Conservation (phyloP, 2,113 vertebrate species). For the Rousettus leschenaultii region DNA sequence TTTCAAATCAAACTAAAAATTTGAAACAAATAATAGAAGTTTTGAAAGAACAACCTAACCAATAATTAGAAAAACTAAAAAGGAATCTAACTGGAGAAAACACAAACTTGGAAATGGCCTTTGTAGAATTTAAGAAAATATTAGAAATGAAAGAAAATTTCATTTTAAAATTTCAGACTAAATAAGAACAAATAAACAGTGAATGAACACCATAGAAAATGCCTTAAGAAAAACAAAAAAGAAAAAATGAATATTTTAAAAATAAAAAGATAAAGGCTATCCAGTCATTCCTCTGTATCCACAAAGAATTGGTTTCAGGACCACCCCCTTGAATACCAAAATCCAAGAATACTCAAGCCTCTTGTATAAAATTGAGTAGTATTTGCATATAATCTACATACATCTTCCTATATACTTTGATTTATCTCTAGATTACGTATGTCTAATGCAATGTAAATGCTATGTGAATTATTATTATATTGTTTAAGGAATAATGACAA, state of each 20-base stretch:
- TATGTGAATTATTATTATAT: background rate
- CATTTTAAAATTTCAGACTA: background rate
- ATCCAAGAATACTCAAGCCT: background rate
- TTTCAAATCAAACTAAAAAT: background rate
- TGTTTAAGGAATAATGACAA: background rate
- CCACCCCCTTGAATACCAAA: background rate
- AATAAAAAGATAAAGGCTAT: background rate
- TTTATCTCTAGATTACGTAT: background rate
- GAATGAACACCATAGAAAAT: background rate
- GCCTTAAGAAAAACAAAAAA: background rate
- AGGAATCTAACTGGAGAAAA: background rate
- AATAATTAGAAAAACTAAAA: background rate
- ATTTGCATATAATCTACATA: background rate
- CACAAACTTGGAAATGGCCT: background rate
- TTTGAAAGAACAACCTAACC: background rate
- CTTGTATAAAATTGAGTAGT: background rate
- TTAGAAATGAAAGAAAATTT: background rate
- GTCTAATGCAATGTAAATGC: background rate
- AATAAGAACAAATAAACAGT: background rate
- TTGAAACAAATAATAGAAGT: background rate
- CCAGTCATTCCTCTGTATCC: background rate
- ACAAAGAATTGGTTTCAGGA: background rate
- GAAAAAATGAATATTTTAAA: background rate
- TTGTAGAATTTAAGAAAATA: background rate
- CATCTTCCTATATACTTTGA: background rate